These are phyloP conservation scores for Tenualosa ilisha DNA, from an alignment of 2,797 vertebrate genomes.

Conservation along the genomic window DNA sequence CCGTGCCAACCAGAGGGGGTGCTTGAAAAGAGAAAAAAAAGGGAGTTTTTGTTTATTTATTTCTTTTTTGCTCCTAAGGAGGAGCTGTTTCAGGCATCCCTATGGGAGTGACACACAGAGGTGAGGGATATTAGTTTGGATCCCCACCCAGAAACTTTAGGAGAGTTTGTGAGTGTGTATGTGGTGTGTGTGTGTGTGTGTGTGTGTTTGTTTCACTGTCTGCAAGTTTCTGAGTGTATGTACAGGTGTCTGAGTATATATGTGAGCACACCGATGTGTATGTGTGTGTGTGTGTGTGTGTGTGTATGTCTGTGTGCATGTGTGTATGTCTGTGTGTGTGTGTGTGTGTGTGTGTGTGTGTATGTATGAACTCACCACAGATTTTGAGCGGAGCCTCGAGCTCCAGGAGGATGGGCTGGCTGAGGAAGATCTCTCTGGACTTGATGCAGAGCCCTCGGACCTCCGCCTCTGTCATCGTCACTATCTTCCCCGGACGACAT, in stretches of 20 bases:
- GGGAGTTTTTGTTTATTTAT: background rate
- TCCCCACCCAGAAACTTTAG: background rate
- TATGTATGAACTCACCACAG: slow-evolving; percentile 80
- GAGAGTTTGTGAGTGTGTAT: background rate
- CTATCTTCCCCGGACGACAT: slow-evolving; percentile 98
- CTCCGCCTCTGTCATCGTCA: slow-evolving; percentile 98
- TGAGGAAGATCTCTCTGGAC: slow-evolving; percentile 97
- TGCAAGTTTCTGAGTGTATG: background rate
- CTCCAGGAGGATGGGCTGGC: slow-evolving; percentile 97
- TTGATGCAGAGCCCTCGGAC: slow-evolving; percentile 97
- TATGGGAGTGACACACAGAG: background rate
- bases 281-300: background rate
- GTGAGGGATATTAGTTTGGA: background rate
- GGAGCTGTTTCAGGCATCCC: background rate
- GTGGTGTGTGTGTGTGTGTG: slow-evolving; percentile 11
- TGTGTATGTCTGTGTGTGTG: background rate
- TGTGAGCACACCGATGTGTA: background rate
- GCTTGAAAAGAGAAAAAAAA: background rate
- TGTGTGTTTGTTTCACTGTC: background rate
- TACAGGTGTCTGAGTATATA: background rate
- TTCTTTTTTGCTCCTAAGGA: background rate
- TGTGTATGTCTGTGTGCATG: background rate
- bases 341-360: background rate
- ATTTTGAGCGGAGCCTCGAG: slow-evolving; percentile 98
- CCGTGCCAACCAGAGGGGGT: background rate